phyloP scores from a whole-genome alignment of 2,888 invertebrate genomes.

The Drosophila cracens region DNA sequence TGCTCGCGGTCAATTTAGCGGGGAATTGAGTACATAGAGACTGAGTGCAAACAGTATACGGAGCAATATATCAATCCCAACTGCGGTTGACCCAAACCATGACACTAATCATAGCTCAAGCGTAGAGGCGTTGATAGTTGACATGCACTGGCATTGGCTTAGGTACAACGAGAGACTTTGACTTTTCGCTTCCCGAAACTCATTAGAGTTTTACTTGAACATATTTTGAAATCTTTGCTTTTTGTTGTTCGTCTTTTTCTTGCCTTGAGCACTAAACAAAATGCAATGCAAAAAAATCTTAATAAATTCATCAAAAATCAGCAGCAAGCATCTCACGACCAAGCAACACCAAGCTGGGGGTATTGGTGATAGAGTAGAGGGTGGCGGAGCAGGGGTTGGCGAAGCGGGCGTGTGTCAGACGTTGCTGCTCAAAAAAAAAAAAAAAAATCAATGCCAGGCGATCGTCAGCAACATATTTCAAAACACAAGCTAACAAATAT shows the following conservation, averaged over 20 bases:
- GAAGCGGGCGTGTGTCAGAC: slow-evolving; percentile 32
- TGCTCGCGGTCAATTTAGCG: slow-evolving; percentile 40
- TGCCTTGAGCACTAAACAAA: slow-evolving; percentile 29
- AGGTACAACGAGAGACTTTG: slow-evolving; percentile 39
- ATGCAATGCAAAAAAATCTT: slow-evolving; percentile 58
- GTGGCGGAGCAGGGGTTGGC: not conserved
- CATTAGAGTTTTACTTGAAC: slow-evolving; percentile 63
- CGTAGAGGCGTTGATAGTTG: slow-evolving; percentile 77
- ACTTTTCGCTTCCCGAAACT: slow-evolving; percentile 66
- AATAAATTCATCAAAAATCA: slow-evolving; percentile 79
- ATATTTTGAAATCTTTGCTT: slow-evolving; percentile 29
- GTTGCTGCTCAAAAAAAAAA: slow-evolving; percentile 23
- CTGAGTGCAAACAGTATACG: slow-evolving; percentile 24
- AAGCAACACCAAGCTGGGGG: slow-evolving; percentile 40
- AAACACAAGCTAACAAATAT: slow-evolving; percentile 75
- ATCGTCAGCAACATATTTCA: slow-evolving; percentile 76
- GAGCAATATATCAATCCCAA: slow-evolving; percentile 69
- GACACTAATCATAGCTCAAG: slow-evolving; percentile 77
- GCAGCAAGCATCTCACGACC: slow-evolving; percentile 70
- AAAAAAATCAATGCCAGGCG: slow-evolving; percentile 73
- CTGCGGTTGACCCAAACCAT: slow-evolving; percentile 71
- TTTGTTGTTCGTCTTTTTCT: slow-evolving; percentile 3
- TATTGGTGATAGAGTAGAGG: not conserved
- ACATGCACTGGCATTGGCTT: slow-evolving; percentile 37
- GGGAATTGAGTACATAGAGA: not conserved